Evolutionary conservation across 2,797 vertebrate genomes (phyloP).

Genomic region (Melanotaenia parkinsoni): DNA sequence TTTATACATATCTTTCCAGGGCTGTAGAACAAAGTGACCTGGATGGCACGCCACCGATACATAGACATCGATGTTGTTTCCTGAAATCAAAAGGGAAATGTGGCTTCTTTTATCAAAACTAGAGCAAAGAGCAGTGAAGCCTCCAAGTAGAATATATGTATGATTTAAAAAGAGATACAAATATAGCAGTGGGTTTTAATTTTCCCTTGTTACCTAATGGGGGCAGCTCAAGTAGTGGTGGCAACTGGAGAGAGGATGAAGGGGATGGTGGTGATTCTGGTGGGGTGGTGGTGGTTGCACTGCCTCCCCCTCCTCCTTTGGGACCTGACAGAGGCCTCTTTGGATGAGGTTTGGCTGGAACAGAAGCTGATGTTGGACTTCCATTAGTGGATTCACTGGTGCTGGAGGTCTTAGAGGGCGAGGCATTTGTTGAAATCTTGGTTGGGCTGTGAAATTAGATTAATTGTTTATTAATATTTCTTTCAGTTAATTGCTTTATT

Average conservation of each 20-base stretch:
- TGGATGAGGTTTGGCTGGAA: slow-evolving; percentile 52
- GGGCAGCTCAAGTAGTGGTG: slow-evolving; percentile 86
- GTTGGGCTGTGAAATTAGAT: slow-evolving; percentile 50
- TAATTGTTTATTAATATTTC: neutral
- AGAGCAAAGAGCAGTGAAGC: neutral
- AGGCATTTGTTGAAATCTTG: slow-evolving; percentile 52
- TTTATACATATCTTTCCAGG: slow-evolving; percentile 95
- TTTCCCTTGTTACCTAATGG: slow-evolving; percentile 67
- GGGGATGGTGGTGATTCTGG: slow-evolving; percentile 41
- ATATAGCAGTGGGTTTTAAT: neutral
- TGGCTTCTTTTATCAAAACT: neutral
- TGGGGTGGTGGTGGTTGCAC: slow-evolving; percentile 21
- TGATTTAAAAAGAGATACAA: neutral
- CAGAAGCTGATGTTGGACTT: slow-evolving; percentile 40
- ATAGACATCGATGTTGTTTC: slow-evolving; percentile 93
- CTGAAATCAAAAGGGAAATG: slow-evolving; percentile 47
- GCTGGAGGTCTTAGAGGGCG: slow-evolving; percentile 48
- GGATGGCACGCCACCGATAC: slow-evolving; percentile 96
- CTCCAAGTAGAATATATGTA: neutral
- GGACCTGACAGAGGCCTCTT: slow-evolving; percentile 57
- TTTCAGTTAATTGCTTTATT: neutral
- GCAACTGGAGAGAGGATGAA: slow-evolving; percentile 75
- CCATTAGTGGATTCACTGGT: slow-evolving; percentile 47
- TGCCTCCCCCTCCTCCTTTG: slow-evolving; percentile 37
- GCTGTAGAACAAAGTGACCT: slow-evolving; percentile 96